Conservation (phyloP, 2,113 vertebrate species). For the Elgaria multicarinata region DNA sequence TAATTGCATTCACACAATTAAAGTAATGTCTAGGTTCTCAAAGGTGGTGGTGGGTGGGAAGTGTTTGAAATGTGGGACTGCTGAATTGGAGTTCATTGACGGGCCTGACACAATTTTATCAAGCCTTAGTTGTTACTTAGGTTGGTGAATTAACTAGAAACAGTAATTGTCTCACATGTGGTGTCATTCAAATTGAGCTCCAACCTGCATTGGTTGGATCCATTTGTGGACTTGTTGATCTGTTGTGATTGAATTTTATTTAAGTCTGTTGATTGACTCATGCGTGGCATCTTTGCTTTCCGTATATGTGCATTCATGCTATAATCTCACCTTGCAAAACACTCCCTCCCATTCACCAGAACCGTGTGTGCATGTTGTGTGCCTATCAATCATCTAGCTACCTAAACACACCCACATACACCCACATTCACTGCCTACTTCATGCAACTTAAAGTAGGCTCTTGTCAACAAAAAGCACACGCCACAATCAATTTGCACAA, state of each 20-base stretch:
- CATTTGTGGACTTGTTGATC: not conserved
- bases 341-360: not conserved
- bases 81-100: not conserved
- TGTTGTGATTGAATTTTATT: not conserved
- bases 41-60: not conserved
- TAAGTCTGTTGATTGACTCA: not conserved
- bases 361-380: not conserved
- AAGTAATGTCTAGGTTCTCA: not conserved
- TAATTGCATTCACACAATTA: no score
- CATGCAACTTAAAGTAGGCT: not conserved
- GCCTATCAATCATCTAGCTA: no score
- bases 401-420: not conserved
- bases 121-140: not conserved
- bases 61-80: not conserved
- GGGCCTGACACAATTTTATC: not conserved
- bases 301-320: not conserved
- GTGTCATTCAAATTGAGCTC: not conserved
- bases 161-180: not conserved
- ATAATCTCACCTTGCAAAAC: not conserved
- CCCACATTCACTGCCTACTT: not conserved
- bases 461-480: not conserved
- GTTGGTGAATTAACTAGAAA: not conserved
- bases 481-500: not conserved
- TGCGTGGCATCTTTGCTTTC: not conserved
- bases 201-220: not conserved